Evolutionary conservation across 1,140 invertebrate species (phyloP).

Genomic region (Apis laboriosa): DNA sequence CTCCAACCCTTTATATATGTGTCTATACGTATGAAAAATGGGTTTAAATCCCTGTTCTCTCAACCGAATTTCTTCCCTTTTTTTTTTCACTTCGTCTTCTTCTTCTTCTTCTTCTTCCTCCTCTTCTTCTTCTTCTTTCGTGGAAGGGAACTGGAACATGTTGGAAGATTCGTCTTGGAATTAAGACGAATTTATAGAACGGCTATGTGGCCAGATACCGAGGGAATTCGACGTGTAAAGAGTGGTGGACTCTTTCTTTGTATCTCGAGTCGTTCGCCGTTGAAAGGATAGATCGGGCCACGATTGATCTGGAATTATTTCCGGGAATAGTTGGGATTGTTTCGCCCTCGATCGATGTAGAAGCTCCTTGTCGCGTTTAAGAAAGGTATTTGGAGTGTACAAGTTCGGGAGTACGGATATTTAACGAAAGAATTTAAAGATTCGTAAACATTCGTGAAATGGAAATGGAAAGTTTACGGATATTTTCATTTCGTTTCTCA

Average conservation of each 20-base stretch:
- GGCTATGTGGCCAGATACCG: not conserved
- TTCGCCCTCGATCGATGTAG: not conserved
- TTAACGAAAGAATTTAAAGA: not conserved
- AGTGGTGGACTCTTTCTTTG: not conserved
- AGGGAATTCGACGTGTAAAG: not conserved
- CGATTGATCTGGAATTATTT: conserved; percentile 5
- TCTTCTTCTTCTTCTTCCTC: not conserved
- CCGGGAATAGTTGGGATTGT: not conserved
- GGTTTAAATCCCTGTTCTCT: conserved; percentile 31
- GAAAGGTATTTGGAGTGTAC: not conserved
- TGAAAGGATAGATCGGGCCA: not conserved
- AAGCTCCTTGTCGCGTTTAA: not conserved
- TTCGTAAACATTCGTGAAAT: conserved; percentile 9
- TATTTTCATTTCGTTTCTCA: not conserved
- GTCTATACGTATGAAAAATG: conserved; percentile 33
- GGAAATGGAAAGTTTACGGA: not conserved
- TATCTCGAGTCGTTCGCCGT: not conserved
- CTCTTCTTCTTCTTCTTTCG: not conserved
- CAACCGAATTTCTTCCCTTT: not conserved
- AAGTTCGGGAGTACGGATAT: not conserved
- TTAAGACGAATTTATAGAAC: conserved; percentile 49
- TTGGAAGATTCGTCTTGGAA: not conserved
- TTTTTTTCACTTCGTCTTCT: not conserved
- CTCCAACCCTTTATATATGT: conserved; percentile 1
- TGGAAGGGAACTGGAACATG: too few relatives aligned